A percentile compares a stretch with the other conserved stretches of the same genome.
phyloP scores from a whole-genome alignment of 2,797 vertebrate genomes.

The Sebastes ruberrimus region DNA sequence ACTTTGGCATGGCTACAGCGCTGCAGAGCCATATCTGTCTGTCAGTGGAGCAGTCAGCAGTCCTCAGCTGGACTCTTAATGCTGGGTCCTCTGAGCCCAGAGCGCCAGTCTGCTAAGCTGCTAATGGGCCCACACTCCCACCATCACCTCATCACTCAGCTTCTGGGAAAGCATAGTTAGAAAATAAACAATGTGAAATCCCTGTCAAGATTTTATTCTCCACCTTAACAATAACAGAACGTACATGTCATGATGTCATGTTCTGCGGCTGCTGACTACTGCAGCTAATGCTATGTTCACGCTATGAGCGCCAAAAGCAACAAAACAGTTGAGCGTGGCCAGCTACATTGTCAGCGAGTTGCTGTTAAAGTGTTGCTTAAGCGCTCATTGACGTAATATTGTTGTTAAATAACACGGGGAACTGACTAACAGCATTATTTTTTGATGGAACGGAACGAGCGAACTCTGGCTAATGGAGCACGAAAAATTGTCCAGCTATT shows the following conservation, averaged over 20 bases:
- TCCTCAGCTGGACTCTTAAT: conserved; percentile 39
- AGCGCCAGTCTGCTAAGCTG: conserved; percentile 23
- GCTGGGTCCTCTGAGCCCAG: conserved; percentile 25
- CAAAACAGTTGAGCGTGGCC: neutral
- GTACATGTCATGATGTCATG: neutral
- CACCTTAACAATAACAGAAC: neutral
- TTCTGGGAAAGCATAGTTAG: conserved; percentile 29
- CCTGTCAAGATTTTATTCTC: neutral
- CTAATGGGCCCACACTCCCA: conserved; percentile 47
- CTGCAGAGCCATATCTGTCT: conserved; percentile 3
- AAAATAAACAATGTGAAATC: conserved; percentile 18
- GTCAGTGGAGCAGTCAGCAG: conserved; percentile 1
- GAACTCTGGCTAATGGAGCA: too few species aligned
- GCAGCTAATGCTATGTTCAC: neutral
- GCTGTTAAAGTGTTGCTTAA: neutral
- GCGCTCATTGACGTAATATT: neutral
- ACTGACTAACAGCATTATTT: neutral
- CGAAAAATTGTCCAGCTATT: too few species aligned
- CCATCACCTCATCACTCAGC: conserved; percentile 50
- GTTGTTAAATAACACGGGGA: neutral
- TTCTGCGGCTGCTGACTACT: neutral
- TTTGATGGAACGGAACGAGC: neutral
- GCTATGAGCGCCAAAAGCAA: neutral
- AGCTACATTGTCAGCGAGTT: neutral
- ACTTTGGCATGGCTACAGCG: conserved; percentile 13